Base-by-base conservation (phyloP, 2,113 vertebrate species). In the Gadus macrocephalus region DNA sequence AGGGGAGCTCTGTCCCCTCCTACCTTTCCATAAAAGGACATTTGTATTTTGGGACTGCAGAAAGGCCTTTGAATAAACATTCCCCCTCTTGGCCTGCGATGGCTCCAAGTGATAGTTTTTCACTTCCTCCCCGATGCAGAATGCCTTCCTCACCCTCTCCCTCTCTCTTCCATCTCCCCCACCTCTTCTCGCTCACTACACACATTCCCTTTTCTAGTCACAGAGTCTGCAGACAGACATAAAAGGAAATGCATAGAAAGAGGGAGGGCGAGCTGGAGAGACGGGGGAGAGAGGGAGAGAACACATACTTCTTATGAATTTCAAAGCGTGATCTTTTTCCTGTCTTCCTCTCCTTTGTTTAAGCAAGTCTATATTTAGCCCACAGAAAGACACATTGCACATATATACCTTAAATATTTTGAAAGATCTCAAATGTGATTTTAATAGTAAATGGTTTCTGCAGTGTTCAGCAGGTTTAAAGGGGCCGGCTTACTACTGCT, bases 291-390 rank as follows among this genome's bases (percentile, higher is more conserved):
- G 6, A 35, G 6, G 6, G 4, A 12, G 17, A 61, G 59, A 59
- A n/a, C 16, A 59, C 60, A 62, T 62, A 27, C 14, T 42, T 42
- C 38, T 49, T 14, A 49, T 2, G 42, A 58, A 58, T 58, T 58
- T 58, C 9, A 17, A 58, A 58, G 15, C 55, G 7, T 35, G 31
- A 49, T 49, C 5, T 14, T 49, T 49, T 14, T 49, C n/a, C 68
- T 53, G 71, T 75, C 76, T 69, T 28, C 15, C 63, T 49, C 59
- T 0, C 59, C 66, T 17, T 20, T 64, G 53, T 79, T 71, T 60
- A 75, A 78, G 73, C 19, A 81, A 82, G 71, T 73, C 85, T 85
- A 77, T 86, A 87, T 89, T 79, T 82, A 88, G 82, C 84, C 83
- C 69, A 81, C 78, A 71, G 25, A 61, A 8, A 59, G 56, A 59